phyloP scores from a whole-genome alignment of 2,113 vertebrate species.

The Neopipo cinnamomea region DNA sequence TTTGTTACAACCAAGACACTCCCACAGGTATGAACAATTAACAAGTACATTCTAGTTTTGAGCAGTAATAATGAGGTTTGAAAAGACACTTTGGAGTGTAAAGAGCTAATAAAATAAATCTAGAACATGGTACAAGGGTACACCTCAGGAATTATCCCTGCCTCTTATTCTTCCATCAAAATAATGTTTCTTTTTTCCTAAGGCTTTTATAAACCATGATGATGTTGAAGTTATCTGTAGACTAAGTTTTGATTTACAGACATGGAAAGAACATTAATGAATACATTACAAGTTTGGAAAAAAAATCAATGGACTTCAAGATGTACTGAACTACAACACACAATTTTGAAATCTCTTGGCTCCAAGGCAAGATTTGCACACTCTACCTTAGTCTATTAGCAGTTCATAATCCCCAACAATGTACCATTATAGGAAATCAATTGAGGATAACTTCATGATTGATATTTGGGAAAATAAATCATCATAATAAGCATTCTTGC shows the following conservation, averaged over 20 bases:
- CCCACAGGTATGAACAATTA: background rate
- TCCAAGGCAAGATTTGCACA: background rate
- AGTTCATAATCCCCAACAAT: background rate
- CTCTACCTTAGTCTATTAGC: background rate
- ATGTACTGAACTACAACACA: background rate
- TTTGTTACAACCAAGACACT: background rate
- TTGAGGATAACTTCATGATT: background rate
- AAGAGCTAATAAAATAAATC: background rate
- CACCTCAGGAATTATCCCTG: background rate
- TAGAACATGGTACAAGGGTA: background rate
- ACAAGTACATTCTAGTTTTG: background rate
- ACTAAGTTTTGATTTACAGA: background rate
- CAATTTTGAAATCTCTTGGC: background rate
- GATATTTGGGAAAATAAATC: background rate
- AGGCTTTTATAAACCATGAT: background rate
- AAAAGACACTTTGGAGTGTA: background rate
- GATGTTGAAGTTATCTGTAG: background rate
- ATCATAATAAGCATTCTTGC: background rate
- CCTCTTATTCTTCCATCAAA: background rate
- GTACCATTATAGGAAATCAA: background rate
- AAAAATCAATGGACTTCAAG: background rate
- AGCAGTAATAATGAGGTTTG: background rate
- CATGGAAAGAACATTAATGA: background rate
- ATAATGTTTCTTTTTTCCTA: background rate
- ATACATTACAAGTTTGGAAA: background rate